Base-by-base conservation (phyloP, 2,797 vertebrate genomes). In the Chaetophractus vellerosus region DNA sequence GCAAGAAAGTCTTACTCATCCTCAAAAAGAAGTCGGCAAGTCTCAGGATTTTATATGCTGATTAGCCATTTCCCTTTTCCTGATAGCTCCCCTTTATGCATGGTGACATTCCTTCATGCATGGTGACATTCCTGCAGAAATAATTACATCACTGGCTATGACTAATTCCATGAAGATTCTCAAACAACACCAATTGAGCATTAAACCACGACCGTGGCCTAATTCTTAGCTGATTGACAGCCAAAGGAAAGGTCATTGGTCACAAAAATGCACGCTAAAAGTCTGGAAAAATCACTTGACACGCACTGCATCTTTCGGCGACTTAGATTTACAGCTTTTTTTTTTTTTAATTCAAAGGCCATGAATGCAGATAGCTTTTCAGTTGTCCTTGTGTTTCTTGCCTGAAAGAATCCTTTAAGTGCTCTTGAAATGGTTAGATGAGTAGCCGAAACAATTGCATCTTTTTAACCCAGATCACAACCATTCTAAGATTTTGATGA, bases 281-380 rank as follows among this genome's bases (percentile, higher is more conserved):
- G 16, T 38, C 38, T 90, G 24, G 1, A 6, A 94, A 96, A 95
- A 89, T 97, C 78, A 76, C 85, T 80, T 84, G 91, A 81, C 91
- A 75, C 23, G 24, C 95, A 76, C n/a, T 55, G n/a, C 31, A 31
- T 57, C 78, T 90, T 94, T 68, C 45, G 63, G 66, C 91, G 74
- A 78, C 92, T 96, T 94, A 87, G 63, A 96, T 97, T 75, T 92
- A 94, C 45, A 79, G 33, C 84, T 90, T 91, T 69, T 52, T 28
- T 28, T 28, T 61, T 71, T 38, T 41, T 79, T 87, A 97, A 98
- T 98, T 98, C 97, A 98, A 97, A 98, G 95, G 96, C 78, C 84
- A 79, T 50, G 87, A 97, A 95, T 95, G 84, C 96, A 64, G 96
- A 97, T 95, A 96, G 96, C 93, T 99, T 98, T 98, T 96, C 97